Evolutionary conservation across 2,113 vertebrate genomes (phyloP).

Genomic region (Crypturellus undulatus): DNA sequence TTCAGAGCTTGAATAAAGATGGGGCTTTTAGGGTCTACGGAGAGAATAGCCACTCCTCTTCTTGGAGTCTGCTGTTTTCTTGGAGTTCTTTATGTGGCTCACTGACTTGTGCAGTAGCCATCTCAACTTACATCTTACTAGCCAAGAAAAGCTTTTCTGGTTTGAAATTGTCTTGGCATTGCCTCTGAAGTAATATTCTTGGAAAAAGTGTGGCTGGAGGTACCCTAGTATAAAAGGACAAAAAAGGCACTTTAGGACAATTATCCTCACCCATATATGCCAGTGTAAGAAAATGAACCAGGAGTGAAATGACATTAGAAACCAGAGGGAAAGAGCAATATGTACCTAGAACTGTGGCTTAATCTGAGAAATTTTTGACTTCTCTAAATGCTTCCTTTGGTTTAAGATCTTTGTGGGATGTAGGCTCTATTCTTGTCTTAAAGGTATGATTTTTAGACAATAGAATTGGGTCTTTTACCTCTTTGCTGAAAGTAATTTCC

Average conservation of each 20-base stretch:
- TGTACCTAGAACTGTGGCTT: background rate
- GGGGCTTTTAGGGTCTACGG: background rate
- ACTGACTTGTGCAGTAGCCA: background rate
- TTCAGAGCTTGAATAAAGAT: background rate
- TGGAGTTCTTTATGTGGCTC: background rate
- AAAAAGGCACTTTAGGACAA: background rate
- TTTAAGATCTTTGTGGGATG: background rate
- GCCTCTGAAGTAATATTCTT: background rate
- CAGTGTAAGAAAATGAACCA: background rate
- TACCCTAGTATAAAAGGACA: background rate
- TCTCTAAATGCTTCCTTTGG: background rate
- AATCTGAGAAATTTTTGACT: background rate
- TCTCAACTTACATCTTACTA: background rate
- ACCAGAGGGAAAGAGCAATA: background rate
- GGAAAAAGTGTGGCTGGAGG: background rate
- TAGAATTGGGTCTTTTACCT: background rate
- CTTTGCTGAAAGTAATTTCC: background rate
- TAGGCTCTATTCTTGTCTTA: background rate
- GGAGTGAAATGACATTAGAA: background rate
- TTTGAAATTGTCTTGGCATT: background rate
- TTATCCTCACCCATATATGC: background rate
- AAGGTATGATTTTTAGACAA: background rate
- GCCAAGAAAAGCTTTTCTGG: constrained; percentile 13
- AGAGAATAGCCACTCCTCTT: background rate
- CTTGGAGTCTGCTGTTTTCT: background rate